phyloP scores from a whole-genome alignment of 35 echinoderm and acorn worm genomes.

The Strongylocentrotus purpuratus region DNA sequence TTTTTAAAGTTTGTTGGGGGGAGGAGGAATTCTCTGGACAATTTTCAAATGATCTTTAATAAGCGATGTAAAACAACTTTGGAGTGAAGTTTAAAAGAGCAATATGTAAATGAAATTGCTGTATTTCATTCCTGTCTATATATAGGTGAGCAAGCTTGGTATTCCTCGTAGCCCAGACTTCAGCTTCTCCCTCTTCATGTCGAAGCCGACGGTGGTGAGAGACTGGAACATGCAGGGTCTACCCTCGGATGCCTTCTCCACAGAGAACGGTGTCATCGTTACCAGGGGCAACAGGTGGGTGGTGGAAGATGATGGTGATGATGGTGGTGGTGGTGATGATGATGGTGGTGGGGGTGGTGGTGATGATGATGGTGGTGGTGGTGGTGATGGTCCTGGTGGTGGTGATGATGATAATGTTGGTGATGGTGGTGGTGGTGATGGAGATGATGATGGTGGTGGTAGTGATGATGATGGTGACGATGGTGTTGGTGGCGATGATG shows the following conservation, averaged over 20 bases:
- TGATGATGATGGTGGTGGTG: not conserved
- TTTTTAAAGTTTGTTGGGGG: too few relatives aligned
- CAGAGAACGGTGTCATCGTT: constrained; percentile 97
- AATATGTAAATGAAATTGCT: too few relatives aligned
- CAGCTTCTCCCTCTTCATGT: constrained; percentile 86
- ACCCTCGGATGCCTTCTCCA: constrained; percentile 96
- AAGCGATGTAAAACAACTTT: too few relatives aligned
- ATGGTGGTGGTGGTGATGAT: not conserved
- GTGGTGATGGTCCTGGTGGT: not conserved
- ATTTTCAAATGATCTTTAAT: too few relatives aligned
- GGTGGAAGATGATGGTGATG: not conserved
- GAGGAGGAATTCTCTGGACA: too few relatives aligned
- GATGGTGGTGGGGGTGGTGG: not conserved
- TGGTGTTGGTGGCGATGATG: too few relatives aligned
- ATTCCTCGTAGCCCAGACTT: constrained; percentile 92
- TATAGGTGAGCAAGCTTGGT: constrained; percentile 78
- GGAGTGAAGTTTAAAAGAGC: too few relatives aligned
- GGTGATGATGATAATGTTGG: not conserved
- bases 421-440: not conserved
- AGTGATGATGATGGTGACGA: not conserved
- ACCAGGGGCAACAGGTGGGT: constrained; percentile 96
- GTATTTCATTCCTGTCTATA: not conserved
- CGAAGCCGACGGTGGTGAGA: constrained; percentile 92
- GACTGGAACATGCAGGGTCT: constrained; percentile 98
- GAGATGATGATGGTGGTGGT: not conserved